phyloP scores from a whole-genome alignment of 2,797 vertebrate species.

The Macropus fuliginosus region DNA sequence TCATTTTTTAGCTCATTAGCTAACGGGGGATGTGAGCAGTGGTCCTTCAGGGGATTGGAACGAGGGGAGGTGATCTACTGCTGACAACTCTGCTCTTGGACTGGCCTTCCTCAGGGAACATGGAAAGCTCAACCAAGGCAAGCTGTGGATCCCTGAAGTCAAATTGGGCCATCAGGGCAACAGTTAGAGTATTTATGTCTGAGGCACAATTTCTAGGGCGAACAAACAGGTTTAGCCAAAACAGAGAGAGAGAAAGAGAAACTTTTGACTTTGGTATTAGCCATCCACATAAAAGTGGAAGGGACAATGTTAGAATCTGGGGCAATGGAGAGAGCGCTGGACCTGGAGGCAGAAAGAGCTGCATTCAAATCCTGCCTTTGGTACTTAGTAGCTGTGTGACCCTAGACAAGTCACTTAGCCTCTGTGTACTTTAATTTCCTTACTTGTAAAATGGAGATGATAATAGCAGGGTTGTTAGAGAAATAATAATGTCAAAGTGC shows the following conservation, averaged over 20 bases:
- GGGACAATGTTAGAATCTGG: neutral
- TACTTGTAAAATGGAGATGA: neutral
- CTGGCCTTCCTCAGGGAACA: conserved; percentile 84
- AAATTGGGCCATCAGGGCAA: conserved; percentile 48
- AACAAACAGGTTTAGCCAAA: neutral
- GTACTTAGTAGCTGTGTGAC: neutral
- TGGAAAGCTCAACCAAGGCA: conserved; percentile 67
- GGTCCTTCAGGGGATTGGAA: conserved; percentile 82
- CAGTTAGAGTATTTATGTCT: conserved; percentile 43
- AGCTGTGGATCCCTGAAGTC: conserved; percentile 72
- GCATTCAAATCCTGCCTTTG: neutral
- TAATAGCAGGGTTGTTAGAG: neutral
- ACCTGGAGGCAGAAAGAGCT: neutral
- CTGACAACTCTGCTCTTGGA: conserved; percentile 85
- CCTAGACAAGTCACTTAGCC: neutral
- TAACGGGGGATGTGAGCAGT: conserved; percentile 85
- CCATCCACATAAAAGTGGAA: neutral
- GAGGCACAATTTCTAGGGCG: neutral
- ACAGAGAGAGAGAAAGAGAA: neutral
- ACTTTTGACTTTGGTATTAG: neutral
- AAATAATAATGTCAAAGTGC: neutral
- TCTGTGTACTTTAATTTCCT: neutral
- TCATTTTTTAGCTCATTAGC: conserved; percentile 90
- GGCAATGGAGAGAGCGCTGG: neutral
- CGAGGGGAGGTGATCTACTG: conserved; percentile 84